Conservation (phyloP, 35 echinoderm and acorn worm species). For the Ophiothrix spiculata region DNA sequence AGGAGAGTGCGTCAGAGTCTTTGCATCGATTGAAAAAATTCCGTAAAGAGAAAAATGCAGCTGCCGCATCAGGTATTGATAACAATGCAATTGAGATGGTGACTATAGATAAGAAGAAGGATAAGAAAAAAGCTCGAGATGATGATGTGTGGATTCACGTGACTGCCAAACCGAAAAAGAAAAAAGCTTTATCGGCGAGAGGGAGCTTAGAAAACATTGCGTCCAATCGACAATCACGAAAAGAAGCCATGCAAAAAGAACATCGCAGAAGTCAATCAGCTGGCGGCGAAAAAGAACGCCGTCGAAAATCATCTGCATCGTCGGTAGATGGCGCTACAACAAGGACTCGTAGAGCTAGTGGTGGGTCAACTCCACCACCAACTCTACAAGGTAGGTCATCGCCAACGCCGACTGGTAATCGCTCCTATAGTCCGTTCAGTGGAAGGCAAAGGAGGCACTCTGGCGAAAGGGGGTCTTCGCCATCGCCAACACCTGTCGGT, state of each 20-base stretch:
- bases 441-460: neutral
- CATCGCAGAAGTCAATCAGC: neutral
- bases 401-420: neutral
- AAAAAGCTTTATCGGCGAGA: neutral
- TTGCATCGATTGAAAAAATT: slow-evolving; percentile 47
- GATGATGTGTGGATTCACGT: neutral
- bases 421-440: neutral
- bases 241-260: neutral
- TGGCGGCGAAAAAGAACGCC: neutral
- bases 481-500: neutral
- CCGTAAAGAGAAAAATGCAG: slow-evolving; percentile 17
- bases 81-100: neutral
- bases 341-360: neutral
- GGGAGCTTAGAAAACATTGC: neutral
- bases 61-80: neutral
- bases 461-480: neutral
- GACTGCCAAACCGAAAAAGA: neutral
- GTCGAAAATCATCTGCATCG: neutral
- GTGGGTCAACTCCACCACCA: neutral
- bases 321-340: neutral
- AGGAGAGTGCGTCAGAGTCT: slow-evolving; percentile 58
- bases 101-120: neutral
- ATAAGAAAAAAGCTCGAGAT: neutral
- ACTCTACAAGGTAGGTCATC: neutral
- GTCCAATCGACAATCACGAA: neutral